A percentile compares a stretch with the other conserved stretches of the same genome.
These are phyloP conservation scores for Clarias laeviceps DNA, from an alignment of 2,797 vertebrate species.

Conservation along the genomic window DNA sequence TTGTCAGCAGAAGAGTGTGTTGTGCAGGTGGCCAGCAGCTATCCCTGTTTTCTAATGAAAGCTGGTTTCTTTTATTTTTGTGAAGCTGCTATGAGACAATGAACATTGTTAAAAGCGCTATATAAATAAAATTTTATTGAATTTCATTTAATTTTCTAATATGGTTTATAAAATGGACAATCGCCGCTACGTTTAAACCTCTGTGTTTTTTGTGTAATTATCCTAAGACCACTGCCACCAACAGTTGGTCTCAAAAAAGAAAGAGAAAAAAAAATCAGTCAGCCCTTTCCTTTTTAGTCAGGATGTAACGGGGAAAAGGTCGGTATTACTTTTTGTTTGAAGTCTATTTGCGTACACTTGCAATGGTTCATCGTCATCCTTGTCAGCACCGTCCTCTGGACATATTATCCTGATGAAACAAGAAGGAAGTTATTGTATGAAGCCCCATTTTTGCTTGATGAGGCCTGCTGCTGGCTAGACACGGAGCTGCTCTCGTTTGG, in stretches of 20 bases:
- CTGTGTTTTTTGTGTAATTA: slow-evolving; percentile 28
- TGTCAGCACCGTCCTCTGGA: slow-evolving; percentile 5
- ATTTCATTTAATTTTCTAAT: no score
- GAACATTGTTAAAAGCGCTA: no score
- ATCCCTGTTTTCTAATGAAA: no score
- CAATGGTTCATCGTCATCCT: neutral
- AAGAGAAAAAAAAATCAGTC: neutral
- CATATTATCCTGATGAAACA: slow-evolving; percentile 45
- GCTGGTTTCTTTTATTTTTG: no score
- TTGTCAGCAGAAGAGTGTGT: slow-evolving; percentile 41
- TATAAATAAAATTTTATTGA: no score
- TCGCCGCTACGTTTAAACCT: slow-evolving; percentile 46
- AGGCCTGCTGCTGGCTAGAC: slow-evolving; percentile 45
- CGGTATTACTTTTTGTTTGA: neutral
- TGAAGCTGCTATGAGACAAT: no score
- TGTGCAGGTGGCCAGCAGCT: slow-evolving; percentile 34
- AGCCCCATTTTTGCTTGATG: slow-evolving; percentile 50
- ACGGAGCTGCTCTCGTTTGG: slow-evolving; percentile 61
- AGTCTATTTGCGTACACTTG: neutral
- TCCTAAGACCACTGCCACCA: neutral
- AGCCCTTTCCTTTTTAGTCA: neutral
- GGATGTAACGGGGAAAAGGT: neutral
- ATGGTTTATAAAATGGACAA: slow-evolving; percentile 36
- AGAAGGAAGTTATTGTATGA: slow-evolving; percentile 40
- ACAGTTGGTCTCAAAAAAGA: neutral